phyloP scores from a whole-genome alignment of 2,113 vertebrate species.

The Pollachius pollachius region DNA sequence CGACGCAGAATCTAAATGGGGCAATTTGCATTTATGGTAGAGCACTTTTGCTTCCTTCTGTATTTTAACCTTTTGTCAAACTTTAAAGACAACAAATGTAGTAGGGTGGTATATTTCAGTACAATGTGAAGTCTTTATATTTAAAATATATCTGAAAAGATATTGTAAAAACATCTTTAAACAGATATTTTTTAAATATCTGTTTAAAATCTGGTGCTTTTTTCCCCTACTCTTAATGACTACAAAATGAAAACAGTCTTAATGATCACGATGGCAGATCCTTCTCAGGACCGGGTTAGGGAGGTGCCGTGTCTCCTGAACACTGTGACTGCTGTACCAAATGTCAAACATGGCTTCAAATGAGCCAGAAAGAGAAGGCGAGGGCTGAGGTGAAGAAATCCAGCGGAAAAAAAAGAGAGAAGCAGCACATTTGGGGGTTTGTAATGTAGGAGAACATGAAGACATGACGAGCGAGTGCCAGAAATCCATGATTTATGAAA shows the following conservation, averaged over 20 bases:
- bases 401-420: conserved; percentile 10
- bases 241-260: neutral
- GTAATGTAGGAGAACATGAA: conserved; percentile 47
- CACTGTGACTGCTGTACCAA: neutral
- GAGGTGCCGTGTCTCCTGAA: neutral
- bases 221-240: neutral
- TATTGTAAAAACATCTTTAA: too few species aligned
- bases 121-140: neutral
- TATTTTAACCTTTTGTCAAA: too few species aligned
- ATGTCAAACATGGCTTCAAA: conserved; percentile 19
- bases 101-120: too few species aligned
- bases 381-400: conserved; percentile 25
- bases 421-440: conserved; percentile 47
- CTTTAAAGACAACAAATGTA: too few species aligned
- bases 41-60: too few species aligned
- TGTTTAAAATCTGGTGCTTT: neutral
- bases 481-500: conserved; percentile 64
- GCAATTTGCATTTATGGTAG: too few species aligned
- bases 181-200: neutral
- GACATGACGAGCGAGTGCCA: conserved; percentile 52
- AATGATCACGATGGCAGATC: neutral
- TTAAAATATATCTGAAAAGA: neutral
- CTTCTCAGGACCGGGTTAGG: neutral
- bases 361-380: conserved; percentile 27
- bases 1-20: too few species aligned